Percentiles rank a stretch among this genome's conserved stretches.
These are phyloP conservation scores for Clunio marinus DNA, from an alignment of 2,888 invertebrate genomes.

Conservation along the genomic window DNA sequence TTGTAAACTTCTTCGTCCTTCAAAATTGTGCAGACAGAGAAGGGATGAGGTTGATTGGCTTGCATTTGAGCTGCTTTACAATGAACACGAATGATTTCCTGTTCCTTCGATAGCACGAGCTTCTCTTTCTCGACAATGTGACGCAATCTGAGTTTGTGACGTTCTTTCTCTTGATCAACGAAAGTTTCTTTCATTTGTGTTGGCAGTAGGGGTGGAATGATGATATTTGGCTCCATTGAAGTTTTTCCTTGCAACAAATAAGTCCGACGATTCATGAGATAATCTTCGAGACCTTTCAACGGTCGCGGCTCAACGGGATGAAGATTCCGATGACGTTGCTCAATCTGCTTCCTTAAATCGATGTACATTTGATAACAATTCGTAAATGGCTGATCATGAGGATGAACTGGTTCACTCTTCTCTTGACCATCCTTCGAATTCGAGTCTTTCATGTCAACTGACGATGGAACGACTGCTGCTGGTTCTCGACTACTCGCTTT, in stretches of 20 bases:
- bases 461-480: neutral
- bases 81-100: conserved; percentile 91
- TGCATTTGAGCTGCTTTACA: conserved; percentile 90
- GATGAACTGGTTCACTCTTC: conserved; percentile 55
- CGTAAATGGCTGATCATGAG: conserved; percentile 75
- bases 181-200: conserved; percentile 76
- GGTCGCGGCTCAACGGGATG: conserved; percentile 92
- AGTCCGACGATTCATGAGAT: conserved; percentile 89
- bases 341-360: conserved; percentile 84
- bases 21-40: conserved; percentile 89
- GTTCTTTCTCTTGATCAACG: conserved; percentile 78
- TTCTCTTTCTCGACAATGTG: conserved; percentile 93
- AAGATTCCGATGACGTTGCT: conserved; percentile 71
- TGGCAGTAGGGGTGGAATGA: conserved; percentile 65
- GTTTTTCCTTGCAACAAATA: conserved; percentile 84
- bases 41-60: conserved; percentile 87
- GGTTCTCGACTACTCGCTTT: conserved; percentile 67
- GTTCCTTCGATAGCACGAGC: conserved; percentile 87
- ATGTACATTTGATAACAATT: conserved; percentile 92
- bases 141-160: conserved; percentile 57
- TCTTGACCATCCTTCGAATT: conserved; percentile 42
- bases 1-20: conserved; percentile 96
- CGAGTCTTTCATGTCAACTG: conserved; percentile 10
- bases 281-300: conserved; percentile 93
- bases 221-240: conserved; percentile 69